These are phyloP conservation scores for Ochlodes sylvanus DNA, from an alignment of 2,888 invertebrate species.

Conservation along the genomic window DNA sequence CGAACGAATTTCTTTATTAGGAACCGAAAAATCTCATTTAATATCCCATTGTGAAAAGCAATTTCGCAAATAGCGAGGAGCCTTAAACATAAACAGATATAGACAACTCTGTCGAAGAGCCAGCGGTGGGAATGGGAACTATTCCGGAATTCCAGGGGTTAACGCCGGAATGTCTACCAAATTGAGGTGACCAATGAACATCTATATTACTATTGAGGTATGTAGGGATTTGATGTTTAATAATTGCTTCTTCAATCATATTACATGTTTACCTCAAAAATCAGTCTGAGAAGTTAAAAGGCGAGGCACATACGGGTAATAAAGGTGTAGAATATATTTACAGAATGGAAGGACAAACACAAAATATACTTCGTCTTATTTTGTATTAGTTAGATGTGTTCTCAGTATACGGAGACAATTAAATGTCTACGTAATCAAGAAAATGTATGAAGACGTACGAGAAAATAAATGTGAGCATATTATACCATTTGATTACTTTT, in stretches of 20 bases:
- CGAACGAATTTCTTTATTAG: background rate
- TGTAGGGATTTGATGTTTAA: background rate
- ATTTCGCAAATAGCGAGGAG: constrained; percentile 16
- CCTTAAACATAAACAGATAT: constrained; percentile 27
- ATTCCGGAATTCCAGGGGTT: constrained; percentile 68
- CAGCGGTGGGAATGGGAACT: constrained; percentile 62
- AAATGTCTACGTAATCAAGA: no score
- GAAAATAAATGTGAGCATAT: no score
- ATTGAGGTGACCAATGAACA: constrained; percentile 65
- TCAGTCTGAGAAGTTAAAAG: no score
- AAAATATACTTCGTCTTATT: no score
- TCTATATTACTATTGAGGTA: constrained; percentile 37
- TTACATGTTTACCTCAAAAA: background rate
- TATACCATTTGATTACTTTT: no score
- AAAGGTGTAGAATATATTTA: no score
- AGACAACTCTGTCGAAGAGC: constrained; percentile 24
- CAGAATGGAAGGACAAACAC: no score
- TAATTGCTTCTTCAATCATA: background rate
- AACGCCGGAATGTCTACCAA: constrained; percentile 66
- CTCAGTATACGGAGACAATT: no score
- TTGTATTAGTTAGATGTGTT: no score
- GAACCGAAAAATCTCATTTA: constrained; percentile 18
- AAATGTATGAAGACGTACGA: no score
- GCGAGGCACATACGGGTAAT: no score
- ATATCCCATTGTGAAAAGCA: constrained; percentile 18